Conservation (phyloP, 2,888 invertebrate genomes). For the Phaedon cochleariae region DNA sequence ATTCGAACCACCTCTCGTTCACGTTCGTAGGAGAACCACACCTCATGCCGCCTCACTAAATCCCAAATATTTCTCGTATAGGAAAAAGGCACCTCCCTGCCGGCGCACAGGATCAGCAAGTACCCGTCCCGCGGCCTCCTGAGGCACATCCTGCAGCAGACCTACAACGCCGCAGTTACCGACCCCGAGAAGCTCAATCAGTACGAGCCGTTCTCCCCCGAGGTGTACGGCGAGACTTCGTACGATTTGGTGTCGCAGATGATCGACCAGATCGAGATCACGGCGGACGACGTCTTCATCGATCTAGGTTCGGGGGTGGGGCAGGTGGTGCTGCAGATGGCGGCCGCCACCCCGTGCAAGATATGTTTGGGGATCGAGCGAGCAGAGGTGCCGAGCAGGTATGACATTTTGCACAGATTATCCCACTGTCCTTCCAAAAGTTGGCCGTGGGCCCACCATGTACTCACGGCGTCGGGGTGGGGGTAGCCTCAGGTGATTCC, state of each 20-base stretch:
- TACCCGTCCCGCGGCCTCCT: constrained; percentile 89
- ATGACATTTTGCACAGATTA: too few species aligned
- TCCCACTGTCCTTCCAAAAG: too few species aligned
- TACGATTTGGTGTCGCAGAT: constrained; percentile 97
- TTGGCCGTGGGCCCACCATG: too few species aligned
- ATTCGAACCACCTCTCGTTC: too few species aligned
- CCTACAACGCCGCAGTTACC: constrained; percentile 96
- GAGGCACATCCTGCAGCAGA: constrained; percentile 95
- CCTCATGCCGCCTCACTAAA: background rate
- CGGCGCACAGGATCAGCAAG: constrained; percentile 84
- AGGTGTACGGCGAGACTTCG: constrained; percentile 99
- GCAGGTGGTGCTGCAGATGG: constrained; percentile 98
- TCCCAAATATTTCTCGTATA: constrained; percentile 54
- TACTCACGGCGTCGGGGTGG: too few species aligned
- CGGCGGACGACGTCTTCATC: constrained; percentile 94
- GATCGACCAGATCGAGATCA: constrained; percentile 95
- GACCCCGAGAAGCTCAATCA: constrained; percentile 98
- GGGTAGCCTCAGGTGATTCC: too few species aligned
- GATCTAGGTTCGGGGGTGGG: constrained; percentile 99
- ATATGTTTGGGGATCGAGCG: constrained; percentile 96
- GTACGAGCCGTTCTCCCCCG: constrained; percentile 99
- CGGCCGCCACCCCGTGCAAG: constrained; percentile 92
- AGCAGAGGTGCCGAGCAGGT: constrained; percentile 92
- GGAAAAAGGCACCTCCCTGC: constrained; percentile 95
- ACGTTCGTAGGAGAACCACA: too few species aligned